Base-by-base conservation (phyloP, 2,113 vertebrate species). In the Saguinus midas region DNA sequence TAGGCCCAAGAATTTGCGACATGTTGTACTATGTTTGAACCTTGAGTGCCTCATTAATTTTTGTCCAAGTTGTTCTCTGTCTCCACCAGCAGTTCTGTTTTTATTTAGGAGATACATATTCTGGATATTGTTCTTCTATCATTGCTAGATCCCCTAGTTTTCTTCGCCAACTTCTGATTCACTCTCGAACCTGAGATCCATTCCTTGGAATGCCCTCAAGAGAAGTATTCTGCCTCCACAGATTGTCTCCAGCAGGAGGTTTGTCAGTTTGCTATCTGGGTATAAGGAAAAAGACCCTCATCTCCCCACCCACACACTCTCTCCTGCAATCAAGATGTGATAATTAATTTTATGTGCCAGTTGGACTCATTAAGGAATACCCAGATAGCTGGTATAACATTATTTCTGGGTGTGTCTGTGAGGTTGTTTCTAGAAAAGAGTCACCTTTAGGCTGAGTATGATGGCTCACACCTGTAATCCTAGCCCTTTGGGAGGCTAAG, bases 1-100 rank as follows among this genome's bases (percentile, higher is more conserved):
- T 84, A 87, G 58, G 94, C 92, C 6, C 18, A 80, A 94, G 17
- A 70, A 86, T 78, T 81, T 91, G 57, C 72, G 40, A 95, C 27
- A 84, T 32, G 68, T 45, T 89, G 35, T 82, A 45, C 6, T 82
- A 2, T 18, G 45, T 80, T 92, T 84, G 32, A 80, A 64, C 35
- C 58, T 83, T 29, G 68, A 79, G 17, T 57, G n/a, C 72, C 45
- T 76, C 91, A 29, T 52, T 79, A 75, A n/a, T 55, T 76, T 94
- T 94, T 68, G 52, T 55, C 79, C 55, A 75, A 45, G 23, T 32
- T 93, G 3, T 80, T 92, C 78, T 86, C 43, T 79, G 14, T 75
- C 45, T 91, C 64, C 25, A 82, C 50, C 35, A 73, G 52, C 7
- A 90, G 21, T 50, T 87, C 40, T 79, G 6, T 29, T 35, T 81